phyloP scores from a whole-genome alignment of 1,140 invertebrate genomes.

The Charaxes varanes region DNA sequence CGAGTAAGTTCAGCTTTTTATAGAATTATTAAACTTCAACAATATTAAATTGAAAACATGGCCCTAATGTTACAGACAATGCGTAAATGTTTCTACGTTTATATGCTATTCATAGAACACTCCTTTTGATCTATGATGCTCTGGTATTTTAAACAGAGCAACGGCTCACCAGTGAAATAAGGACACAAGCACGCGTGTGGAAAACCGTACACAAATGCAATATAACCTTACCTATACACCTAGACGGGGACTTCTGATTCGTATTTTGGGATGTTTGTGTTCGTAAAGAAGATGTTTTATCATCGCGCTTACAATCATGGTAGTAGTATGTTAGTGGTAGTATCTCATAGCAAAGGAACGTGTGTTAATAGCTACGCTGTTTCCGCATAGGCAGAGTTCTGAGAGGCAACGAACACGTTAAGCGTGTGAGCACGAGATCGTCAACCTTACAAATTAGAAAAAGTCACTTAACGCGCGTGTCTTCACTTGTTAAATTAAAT shows the following conservation, averaged over 20 bases:
- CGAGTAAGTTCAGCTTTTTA: no score
- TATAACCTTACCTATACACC: constrained; percentile 33
- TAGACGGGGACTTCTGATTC: constrained; percentile 33
- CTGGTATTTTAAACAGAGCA: constrained; percentile 56
- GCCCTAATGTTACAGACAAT: no score
- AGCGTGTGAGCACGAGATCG: constrained; percentile 59
- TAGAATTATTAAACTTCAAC: no score
- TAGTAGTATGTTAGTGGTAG: constrained; percentile 60
- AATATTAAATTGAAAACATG: no score
- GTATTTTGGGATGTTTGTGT: constrained; percentile 36
- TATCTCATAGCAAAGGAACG: constrained; percentile 66
- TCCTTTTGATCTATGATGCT: constrained; percentile 33
- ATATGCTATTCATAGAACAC: no score
- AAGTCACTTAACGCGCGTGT: constrained; percentile 44
- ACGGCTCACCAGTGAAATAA: constrained; percentile 57
- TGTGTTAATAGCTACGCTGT: constrained; percentile 66
- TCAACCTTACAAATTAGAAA: constrained; percentile 70
- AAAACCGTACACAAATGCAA: constrained; percentile 43
- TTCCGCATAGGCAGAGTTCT: constrained; percentile 66
- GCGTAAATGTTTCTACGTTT: constrained; percentile 4
- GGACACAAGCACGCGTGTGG: constrained; percentile 39
- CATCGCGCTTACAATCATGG: constrained; percentile 30
- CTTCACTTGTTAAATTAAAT: constrained; percentile 23
- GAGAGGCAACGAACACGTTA: constrained; percentile 52
- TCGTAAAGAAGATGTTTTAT: constrained; percentile 50